Percentiles rank a stretch among this genome's conserved stretches.
Conservation (phyloP, 2,113 vertebrate genomes). For the Notarius lentiginosus region DNA sequence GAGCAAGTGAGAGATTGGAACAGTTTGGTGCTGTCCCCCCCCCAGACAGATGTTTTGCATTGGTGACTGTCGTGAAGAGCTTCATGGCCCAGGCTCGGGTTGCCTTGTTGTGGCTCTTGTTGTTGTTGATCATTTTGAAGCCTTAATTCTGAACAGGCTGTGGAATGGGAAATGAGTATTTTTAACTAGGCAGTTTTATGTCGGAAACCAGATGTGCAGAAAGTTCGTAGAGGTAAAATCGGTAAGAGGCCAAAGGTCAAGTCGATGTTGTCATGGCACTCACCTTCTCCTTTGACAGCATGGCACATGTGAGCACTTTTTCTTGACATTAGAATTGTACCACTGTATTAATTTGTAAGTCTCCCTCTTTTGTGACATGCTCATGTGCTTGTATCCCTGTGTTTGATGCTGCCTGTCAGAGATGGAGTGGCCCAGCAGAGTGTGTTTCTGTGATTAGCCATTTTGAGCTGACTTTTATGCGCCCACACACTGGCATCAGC, state of each 20-base stretch:
- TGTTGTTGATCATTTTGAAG: constrained; percentile 44
- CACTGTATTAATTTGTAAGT: constrained; percentile 46
- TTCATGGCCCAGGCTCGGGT: constrained; percentile 37
- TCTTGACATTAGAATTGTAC: neutral
- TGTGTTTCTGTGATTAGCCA: constrained; percentile 9
- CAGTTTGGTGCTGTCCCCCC: constrained; percentile 19
- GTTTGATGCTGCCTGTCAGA: constrained; percentile 24
- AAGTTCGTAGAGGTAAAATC: constrained; percentile 29
- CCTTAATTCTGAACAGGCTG: constrained; percentile 46
- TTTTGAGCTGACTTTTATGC: constrained; percentile 17
- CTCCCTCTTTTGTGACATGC: constrained; percentile 45
- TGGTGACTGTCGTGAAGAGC: constrained; percentile 25
- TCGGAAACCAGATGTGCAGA: constrained; percentile 27
- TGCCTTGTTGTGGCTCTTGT: constrained; percentile 47
- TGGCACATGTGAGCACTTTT: neutral
- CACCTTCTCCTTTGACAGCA: neutral
- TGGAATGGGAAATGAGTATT: constrained; percentile 35
- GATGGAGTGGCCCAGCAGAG: neutral
- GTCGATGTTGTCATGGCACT: neutral
- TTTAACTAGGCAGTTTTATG: constrained; percentile 28
- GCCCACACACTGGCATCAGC: constrained; percentile 13
- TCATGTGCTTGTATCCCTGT: neutral
- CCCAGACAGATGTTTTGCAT: constrained; percentile 44
- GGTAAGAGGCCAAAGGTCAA: constrained; percentile 32
- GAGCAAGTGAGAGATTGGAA: constrained; percentile 15